Percentiles rank a stretch among this genome's conserved stretches.
phyloP scores from a whole-genome alignment of 2,888 invertebrate genomes.

The Dolomedes plantarius region DNA sequence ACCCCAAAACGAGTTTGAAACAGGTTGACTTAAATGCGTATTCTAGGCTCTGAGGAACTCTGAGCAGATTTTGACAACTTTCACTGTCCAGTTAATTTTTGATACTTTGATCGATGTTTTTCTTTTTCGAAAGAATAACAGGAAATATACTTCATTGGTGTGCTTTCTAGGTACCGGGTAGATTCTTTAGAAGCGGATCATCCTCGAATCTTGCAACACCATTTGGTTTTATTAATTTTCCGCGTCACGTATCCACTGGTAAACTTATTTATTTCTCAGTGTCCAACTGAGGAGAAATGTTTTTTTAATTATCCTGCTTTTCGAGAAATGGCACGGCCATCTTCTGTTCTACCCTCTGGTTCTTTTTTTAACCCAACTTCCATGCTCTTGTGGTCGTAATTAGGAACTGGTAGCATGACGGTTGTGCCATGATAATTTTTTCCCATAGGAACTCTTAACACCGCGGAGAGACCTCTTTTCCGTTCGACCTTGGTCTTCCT shows the following conservation, averaged over 20 bases:
- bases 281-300: not conserved
- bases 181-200: no score
- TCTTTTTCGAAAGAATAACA: no score
- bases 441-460: constrained; percentile 68
- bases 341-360: constrained; percentile 4
- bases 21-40: no score
- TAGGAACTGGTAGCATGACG: constrained; percentile 62
- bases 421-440: constrained; percentile 66
- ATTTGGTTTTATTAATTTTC: no score
- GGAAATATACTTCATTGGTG: no score
- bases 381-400: constrained; percentile 62
- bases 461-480: constrained; percentile 50
- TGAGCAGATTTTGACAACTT: no score
- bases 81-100: no score
- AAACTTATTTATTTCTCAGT: not conserved
- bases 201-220: no score
- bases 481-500: constrained; percentile 64
- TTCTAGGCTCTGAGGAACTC: no score
- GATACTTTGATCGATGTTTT: no score
- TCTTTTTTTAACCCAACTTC: constrained; percentile 16
- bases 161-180: no score
- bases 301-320: constrained; percentile 11
- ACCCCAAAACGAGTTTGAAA: no score
- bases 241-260: not conserved
- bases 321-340: not conserved